A percentile compares a stretch with the other conserved stretches of the same genome.
Conservation (phyloP, 2,797 vertebrate genomes). For the Brotogeris chrysoptera region DNA sequence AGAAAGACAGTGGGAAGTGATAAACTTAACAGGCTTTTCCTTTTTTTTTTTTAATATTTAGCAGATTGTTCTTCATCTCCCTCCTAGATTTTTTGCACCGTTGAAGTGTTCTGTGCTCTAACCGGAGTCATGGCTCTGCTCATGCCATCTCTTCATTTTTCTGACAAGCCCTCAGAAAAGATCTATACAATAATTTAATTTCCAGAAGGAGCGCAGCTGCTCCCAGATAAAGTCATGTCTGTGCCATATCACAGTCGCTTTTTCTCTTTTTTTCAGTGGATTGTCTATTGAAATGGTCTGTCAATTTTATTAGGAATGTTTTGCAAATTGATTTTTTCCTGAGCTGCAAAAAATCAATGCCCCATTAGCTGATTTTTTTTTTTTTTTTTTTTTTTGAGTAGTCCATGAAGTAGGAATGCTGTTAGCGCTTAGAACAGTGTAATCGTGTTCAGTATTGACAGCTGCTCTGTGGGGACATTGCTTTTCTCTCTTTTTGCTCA, state of each 20-base stretch:
- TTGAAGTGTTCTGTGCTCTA: background rate
- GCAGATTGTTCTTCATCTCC: background rate
- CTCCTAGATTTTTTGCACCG: background rate
- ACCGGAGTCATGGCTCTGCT: background rate
- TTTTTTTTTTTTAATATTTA: background rate
- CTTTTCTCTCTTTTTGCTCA: background rate
- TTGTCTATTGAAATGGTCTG: background rate
- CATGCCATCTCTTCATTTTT: background rate
- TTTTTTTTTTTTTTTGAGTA: background rate
- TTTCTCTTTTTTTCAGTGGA: background rate
- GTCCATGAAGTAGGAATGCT: background rate
- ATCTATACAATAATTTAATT: background rate
- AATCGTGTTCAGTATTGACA: background rate
- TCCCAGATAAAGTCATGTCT: background rate
- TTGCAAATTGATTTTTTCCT: background rate
- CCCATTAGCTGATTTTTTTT: background rate
- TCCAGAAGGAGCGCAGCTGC: background rate
- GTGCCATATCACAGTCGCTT: background rate
- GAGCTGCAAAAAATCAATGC: background rate
- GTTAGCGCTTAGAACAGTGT: background rate
- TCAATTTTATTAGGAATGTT: background rate
- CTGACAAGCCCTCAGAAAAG: background rate
- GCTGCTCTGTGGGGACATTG: background rate
- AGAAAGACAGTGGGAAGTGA: background rate
- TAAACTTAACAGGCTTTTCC: background rate